Conservation (phyloP, 2,113 vertebrate genomes). For the Emberiza fucata region DNA sequence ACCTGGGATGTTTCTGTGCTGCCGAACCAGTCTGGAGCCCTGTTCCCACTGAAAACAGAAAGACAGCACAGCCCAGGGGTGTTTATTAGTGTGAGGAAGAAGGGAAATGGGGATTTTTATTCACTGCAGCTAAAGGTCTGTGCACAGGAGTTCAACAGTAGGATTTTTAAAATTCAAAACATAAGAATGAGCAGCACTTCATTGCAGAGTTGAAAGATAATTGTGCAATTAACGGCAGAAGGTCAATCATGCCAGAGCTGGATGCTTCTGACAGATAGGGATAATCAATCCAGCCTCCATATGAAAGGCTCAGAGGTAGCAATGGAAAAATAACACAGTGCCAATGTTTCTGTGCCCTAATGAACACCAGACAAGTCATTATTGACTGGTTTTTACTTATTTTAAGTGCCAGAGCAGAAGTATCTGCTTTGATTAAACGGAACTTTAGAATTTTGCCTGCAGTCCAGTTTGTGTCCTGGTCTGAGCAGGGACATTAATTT, state of each 20-base stretch:
- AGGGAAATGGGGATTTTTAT: not conserved
- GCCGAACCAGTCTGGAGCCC: not conserved
- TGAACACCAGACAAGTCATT: conserved; percentile 67
- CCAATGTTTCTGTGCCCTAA: conserved; percentile 52
- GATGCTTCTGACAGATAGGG: conserved; percentile 55
- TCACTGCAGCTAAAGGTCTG: not conserved
- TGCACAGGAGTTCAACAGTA: conserved; percentile 25
- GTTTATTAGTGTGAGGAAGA: conserved; percentile 21
- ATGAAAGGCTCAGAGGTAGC: conserved; percentile 42
- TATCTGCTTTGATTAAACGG: conserved; percentile 55
- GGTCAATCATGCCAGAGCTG: conserved; percentile 71
- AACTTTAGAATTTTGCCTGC: not conserved
- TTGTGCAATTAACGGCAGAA: conserved; percentile 67
- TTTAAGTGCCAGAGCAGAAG: conserved; percentile 29
- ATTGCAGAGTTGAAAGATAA: conserved; percentile 70
- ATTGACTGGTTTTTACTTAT: conserved; percentile 49
- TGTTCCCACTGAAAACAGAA: not conserved
- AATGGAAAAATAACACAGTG: conserved; percentile 41
- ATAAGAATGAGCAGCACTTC: conserved; percentile 59
- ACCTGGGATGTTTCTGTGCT: not conserved
- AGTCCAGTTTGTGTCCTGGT: not conserved
- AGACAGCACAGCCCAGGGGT: not conserved
- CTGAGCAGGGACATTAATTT: not conserved
- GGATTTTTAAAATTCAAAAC: conserved; percentile 60
- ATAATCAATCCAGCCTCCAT: conserved; percentile 63